These are phyloP conservation scores for Drosophila pegasa DNA, from an alignment of 2,888 invertebrate genomes.

Conservation along the genomic window DNA sequence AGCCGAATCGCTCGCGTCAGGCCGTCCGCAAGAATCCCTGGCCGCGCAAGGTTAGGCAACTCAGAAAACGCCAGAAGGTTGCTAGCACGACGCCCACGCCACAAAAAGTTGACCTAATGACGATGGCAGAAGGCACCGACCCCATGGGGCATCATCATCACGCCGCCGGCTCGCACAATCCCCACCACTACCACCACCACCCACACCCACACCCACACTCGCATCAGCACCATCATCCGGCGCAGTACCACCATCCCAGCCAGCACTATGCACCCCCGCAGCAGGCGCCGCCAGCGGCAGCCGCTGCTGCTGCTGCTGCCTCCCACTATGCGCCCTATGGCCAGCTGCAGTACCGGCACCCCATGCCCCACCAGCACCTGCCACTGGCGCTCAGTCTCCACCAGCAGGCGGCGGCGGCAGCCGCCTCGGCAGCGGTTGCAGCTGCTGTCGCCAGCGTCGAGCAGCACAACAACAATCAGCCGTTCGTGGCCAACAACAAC, in stretches of 20 bases:
- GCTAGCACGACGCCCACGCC: constrained; percentile 51
- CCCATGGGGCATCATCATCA: constrained; percentile 86
- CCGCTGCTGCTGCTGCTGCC: constrained; percentile 50
- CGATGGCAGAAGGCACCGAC: constrained; percentile 90
- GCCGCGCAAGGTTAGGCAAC: constrained; percentile 54
- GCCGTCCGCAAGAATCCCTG: constrained; percentile 57
- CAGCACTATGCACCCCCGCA: constrained; percentile 57
- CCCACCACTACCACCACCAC: constrained; percentile 81
- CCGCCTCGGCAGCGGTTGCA: constrained; percentile 73
- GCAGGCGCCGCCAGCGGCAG: constrained; percentile 38
- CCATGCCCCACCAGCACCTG: constrained; percentile 77
- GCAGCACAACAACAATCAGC: constrained; percentile 86
- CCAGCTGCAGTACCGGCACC: constrained; percentile 73
- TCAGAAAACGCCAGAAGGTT: constrained; percentile 25
- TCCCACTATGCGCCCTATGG: constrained; percentile 73
- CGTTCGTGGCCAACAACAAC: constrained; percentile 88
- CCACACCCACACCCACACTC: constrained; percentile 74
- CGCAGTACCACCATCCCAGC: constrained; percentile 70
- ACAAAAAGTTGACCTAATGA: constrained; percentile 87
- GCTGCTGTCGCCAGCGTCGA: constrained; percentile 80
- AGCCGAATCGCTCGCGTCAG: constrained; percentile 47
- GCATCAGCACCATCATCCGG: constrained; percentile 66
- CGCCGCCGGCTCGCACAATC: constrained; percentile 82
- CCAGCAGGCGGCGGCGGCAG: constrained; percentile 80
- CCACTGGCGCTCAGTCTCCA: constrained; percentile 79